phyloP scores from a whole-genome alignment of 2,888 invertebrate genomes.

The Microctonus aethiopoides region DNA sequence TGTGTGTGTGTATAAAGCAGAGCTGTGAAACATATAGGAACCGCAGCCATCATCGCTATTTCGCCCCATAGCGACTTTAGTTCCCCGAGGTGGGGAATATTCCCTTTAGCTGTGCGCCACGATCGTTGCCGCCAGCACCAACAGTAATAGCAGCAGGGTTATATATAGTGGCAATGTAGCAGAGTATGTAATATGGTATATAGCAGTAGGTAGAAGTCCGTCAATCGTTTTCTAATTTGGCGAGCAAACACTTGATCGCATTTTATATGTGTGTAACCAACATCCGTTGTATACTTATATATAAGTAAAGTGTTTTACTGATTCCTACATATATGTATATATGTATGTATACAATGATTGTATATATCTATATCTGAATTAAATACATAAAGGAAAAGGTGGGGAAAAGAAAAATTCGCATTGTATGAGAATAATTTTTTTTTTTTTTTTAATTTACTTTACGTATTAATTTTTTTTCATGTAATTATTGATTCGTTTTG shows the following conservation, averaged over 20 bases:
- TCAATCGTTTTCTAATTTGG: constrained; percentile 66
- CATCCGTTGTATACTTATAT: not conserved
- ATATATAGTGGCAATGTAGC: no score
- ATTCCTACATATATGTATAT: constrained; percentile 28
- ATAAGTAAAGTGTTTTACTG: constrained; percentile 28
- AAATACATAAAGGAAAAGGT: no score
- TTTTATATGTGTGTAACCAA: no score
- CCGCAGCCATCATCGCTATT: constrained; percentile 24
- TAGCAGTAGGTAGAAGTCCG: constrained; percentile 46
- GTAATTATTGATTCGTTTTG: no score
- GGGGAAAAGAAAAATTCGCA: no score
- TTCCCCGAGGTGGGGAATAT: constrained; percentile 39
- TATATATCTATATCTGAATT: no score
- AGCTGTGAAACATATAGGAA: constrained; percentile 32
- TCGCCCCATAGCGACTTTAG: constrained; percentile 26
- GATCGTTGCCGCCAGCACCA: constrained; percentile 33
- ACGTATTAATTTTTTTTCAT: no score
- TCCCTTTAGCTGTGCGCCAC: constrained; percentile 47
- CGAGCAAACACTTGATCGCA: constrained; percentile 62
- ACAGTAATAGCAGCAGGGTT: constrained; percentile 15
- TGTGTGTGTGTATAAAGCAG: constrained; percentile 11
- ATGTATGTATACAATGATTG: not conserved
- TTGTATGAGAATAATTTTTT: no score
- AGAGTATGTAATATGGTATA: no score
- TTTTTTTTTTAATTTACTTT: no score